These are phyloP conservation scores for Melopsittacus undulatus DNA, from an alignment of 2,797 vertebrate genomes.

Conservation along the genomic window DNA sequence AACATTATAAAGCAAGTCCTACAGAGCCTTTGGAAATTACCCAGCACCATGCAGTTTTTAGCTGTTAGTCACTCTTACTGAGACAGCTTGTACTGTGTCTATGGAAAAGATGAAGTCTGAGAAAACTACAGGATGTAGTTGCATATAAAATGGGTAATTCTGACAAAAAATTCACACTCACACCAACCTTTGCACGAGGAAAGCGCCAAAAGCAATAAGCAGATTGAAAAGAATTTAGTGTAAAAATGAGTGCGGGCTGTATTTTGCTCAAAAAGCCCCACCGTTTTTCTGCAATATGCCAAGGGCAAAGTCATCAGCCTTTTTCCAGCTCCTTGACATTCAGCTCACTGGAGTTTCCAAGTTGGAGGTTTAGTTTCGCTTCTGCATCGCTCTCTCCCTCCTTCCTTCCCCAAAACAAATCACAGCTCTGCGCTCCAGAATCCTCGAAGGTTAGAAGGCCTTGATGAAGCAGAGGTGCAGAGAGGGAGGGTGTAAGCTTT, in stretches of 20 bases:
- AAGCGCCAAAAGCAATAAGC: background rate
- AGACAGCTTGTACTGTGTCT: conserved; percentile 43
- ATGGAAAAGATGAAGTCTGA: conserved; percentile 59
- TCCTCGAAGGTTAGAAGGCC: background rate
- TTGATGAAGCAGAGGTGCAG: fast-evolving
- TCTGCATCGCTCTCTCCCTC: background rate
- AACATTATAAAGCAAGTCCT: conserved; percentile 70
- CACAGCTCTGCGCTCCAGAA: background rate
- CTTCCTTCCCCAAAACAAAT: background rate
- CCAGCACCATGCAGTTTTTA: conserved; percentile 66
- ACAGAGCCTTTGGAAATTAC: conserved; percentile 69
- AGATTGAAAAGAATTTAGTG: background rate
- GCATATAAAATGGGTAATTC: conserved; percentile 1
- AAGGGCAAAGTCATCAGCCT: background rate
- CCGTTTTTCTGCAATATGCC: background rate
- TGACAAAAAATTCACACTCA: background rate
- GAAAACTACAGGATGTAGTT: conserved; percentile 8
- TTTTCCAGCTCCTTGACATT: conserved; percentile 49
- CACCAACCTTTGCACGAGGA: background rate
- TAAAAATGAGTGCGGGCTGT: background rate
- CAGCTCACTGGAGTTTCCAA: conserved; percentile 39
- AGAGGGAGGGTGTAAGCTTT: background rate
- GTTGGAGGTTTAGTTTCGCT: conserved; percentile 25
- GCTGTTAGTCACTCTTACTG: conserved; percentile 66
- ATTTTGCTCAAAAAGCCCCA: background rate